Evolutionary conservation across 92 coral and sea anemone genomes (phyloP).

Genomic region (Plumapathes pennacea): DNA sequence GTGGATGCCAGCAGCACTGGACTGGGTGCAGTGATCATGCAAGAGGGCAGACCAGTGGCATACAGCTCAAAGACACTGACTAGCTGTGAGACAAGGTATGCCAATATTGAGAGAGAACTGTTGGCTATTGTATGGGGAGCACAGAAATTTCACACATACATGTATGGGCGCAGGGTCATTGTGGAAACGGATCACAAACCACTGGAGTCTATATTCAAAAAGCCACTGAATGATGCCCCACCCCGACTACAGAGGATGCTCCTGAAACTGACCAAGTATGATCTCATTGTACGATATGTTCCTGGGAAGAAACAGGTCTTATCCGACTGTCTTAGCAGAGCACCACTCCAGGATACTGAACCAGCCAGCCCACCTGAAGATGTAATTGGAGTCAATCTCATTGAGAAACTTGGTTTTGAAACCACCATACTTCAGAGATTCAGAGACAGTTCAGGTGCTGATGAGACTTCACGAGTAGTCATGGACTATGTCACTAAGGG

Average conservation of each 20-base stretch:
- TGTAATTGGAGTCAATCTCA: slow-evolving; percentile 22
- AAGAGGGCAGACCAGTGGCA: slow-evolving; percentile 37
- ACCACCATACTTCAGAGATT: slow-evolving; percentile 13
- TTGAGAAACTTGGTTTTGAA: slow-evolving; percentile 17
- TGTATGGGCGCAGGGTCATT: slow-evolving; percentile 37
- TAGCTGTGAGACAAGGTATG: slow-evolving; percentile 22
- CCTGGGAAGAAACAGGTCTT: slow-evolving; percentile 31
- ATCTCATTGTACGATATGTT: slow-evolving; percentile 30
- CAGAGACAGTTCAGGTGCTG: slow-evolving; percentile 2
- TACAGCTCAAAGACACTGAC: slow-evolving; percentile 38
- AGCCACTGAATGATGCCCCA: slow-evolving; percentile 51
- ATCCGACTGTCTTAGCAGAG: slow-evolving; percentile 56
- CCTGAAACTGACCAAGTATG: slow-evolving; percentile 46
- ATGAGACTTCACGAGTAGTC: slow-evolving; percentile 18
- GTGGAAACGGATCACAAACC: slow-evolving; percentile 49
- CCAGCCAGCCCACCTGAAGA: slow-evolving; percentile 23
- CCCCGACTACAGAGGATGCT: slow-evolving; percentile 53
- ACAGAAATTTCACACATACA: slow-evolving; percentile 40
- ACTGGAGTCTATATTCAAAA: slow-evolving; percentile 32
- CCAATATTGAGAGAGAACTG: slow-evolving; percentile 36
- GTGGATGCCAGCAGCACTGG: slow-evolving; percentile 51
- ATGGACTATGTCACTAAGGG: slow-evolving; percentile 33
- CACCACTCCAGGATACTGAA: slow-evolving; percentile 21
- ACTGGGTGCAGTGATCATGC: slow-evolving; percentile 51
- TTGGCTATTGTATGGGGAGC: slow-evolving; percentile 40